Evolutionary conservation across 2,113 vertebrate species (phyloP), one percentile per base, ranked within the genome.

Genomic region (Machaerirhynchus nigripectus): DNA sequence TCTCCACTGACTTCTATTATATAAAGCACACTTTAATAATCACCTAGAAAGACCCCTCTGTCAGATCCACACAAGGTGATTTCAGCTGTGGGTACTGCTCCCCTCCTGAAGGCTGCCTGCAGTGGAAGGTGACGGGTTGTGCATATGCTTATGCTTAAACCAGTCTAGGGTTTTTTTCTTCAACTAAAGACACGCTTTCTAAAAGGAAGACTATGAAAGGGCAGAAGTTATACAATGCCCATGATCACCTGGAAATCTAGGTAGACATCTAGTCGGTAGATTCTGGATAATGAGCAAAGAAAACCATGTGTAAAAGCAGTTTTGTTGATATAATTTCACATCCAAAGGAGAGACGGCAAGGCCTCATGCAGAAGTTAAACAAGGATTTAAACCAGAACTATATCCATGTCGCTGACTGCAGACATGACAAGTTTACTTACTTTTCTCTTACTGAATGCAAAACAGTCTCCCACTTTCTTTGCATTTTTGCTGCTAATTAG

Each of bases 401-500:
- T 44, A 61, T 68, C 33, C 68, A 10, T 47, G 27, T 37, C 0
- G 0, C n/a, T 67, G 46, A 47, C 26, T 27, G 21, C 27, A 61
- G 21, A 52, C 33, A 56, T 11, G 11, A 77, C 50, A 88, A 61
- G 40, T 93, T 92, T 90, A 82, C 63, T 93, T 92, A 82, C 27
- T 93, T 59, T 64, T 70, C 28, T 56, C 35, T 33, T 59, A 30
- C 20, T 57, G 71, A 89, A 79, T 53, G n/a, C 60, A 89, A 76
- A 90, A 22, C 9, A 61, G 37, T 74, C 79, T 50, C 67, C 63
- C 49, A 60, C 37, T 77, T 85, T 28, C 22, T 76, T 80, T 80
- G 46, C 21, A 39, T 67, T 90, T 82, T 93, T 92, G 50, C 40
- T 94, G 49, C 67, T 90, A 94, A 95, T 91, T 86, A 88, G 35